Evolutionary conservation across 2,113 vertebrate genomes (phyloP), one percentile per base, ranked within the genome.

Genomic region (Chlamydotis undulata): DNA sequence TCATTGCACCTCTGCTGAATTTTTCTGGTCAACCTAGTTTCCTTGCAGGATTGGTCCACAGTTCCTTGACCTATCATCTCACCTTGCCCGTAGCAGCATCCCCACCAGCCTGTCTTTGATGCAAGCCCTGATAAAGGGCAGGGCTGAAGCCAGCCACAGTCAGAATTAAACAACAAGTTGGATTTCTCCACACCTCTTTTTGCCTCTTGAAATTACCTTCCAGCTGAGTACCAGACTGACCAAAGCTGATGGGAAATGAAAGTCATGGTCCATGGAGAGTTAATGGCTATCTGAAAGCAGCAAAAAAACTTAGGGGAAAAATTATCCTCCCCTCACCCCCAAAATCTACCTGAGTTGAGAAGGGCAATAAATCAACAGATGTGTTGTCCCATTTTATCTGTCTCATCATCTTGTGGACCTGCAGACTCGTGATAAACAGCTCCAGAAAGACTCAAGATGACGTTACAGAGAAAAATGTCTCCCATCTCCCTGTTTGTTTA

Each of bases 241-340:
- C 96, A 97, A 93, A 97, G 93, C 89, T 96, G 94, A 97, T 94
- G 79, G 86, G 93, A 97, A 97, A 97, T 93, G 78, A 96, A 98
- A 97, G 90, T 93, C 96, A 90, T 56, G 96, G 96, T 94, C 94
- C 16, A 5, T 93, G 94, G 94, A 93, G 77, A 96, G 97, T 97
- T 97, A 96, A 97, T 47, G 93, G 94, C 35, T 96, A 97, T 39
- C 75, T 91, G 91, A 96, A 82, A 97, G 92, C 87, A 95, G 94
- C 67, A 90, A 96, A 93, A 96, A 88, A 64, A 43, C 24, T 57
- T 49, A 43, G 41, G 37, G 64, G 21, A 79, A 94, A 89, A 97
- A 97, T 97, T 97, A 97, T 97, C 95, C 94, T 97, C 69, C 92
- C 83, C 43, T 68, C 5, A 11, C 50, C 65, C 84, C 78, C 96